A percentile compares a stretch with the other conserved stretches of the same genome.
Evolutionary conservation across 2,888 invertebrate species (phyloP).

Genomic region (Cartodere bifasciata): DNA sequence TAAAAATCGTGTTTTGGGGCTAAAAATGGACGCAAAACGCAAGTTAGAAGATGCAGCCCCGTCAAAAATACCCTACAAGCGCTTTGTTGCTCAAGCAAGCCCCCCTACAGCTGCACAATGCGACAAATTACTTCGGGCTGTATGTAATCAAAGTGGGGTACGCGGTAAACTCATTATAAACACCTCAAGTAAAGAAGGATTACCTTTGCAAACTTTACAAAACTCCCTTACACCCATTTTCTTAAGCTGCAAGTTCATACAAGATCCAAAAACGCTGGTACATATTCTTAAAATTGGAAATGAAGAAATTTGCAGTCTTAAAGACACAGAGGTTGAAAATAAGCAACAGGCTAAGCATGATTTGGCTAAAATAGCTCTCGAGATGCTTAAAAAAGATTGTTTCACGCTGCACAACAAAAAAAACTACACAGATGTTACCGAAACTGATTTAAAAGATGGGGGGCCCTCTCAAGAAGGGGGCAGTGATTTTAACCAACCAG

Average conservation of each 20-base stretch:
- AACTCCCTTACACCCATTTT: conserved; percentile 9
- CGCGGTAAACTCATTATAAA: conserved; percentile 10
- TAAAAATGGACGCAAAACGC: too few species aligned
- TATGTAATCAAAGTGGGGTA: conserved; percentile 8
- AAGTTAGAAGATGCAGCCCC: too few species aligned
- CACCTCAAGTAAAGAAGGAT: conserved; percentile 4
- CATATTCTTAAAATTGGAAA: conserved; percentile 9
- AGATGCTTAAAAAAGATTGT: conserved; percentile 20
- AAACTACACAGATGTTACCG: conserved; percentile 20
- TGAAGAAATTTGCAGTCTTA: conserved; percentile 8
- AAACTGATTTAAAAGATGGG: conserved; percentile 13
- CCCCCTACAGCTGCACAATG: too few species aligned
- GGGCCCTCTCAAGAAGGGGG: conserved; percentile 7
- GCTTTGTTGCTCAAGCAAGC: too few species aligned
- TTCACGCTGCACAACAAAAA: conserved; percentile 20
- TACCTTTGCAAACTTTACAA: conserved; percentile 6
- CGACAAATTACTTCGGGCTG: conserved; percentile 7
- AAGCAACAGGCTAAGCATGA: conserved; percentile 17
- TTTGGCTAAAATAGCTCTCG: conserved; percentile 19
- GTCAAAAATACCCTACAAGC: too few species aligned
- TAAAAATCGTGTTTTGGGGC: too few species aligned
- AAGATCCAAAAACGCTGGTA: conserved; percentile 4
- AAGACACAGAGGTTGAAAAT: conserved; percentile 3
- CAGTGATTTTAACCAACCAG: conserved; percentile 14
- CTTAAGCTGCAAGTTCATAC: conserved; percentile 2